Evolutionary conservation across 2,888 invertebrate genomes (phyloP).

Genomic region (Spialia ferax): DNA sequence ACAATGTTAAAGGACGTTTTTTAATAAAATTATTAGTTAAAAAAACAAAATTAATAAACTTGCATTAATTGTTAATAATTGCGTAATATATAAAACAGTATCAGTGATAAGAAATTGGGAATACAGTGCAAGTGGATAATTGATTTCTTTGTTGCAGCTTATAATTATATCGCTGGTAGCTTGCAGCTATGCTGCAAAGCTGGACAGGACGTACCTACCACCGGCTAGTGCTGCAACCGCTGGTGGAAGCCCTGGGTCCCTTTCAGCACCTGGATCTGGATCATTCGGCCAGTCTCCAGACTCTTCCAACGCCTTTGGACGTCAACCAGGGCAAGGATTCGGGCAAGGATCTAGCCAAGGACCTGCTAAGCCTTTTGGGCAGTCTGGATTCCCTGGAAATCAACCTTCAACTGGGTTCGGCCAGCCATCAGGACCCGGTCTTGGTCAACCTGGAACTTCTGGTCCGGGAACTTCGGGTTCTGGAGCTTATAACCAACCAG

Average conservation of each 20-base stretch:
- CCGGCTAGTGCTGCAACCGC: conserved; percentile 73
- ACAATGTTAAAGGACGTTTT: too few species aligned
- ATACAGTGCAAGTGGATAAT: background rate
- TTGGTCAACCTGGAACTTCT: conserved; percentile 20
- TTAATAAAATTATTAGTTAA: too few species aligned
- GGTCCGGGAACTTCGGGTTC: conserved; percentile 47
- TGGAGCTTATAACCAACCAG: conserved; percentile 37
- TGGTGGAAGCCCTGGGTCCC: conserved; percentile 75
- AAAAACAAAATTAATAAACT: too few species aligned
- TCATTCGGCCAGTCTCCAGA: conserved; percentile 37
- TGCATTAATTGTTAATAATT: too few species aligned
- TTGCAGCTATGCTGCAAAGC: conserved; percentile 74
- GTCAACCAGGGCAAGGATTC: conserved; percentile 42
- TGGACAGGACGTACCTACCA: conserved; percentile 78
- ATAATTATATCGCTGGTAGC: conserved; percentile 73
- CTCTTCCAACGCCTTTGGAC: conserved; percentile 23
- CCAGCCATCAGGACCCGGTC: conserved; percentile 37
- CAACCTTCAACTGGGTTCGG: conserved; percentile 31
- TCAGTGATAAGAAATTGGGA: background rate
- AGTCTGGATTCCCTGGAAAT: conserved; percentile 1
- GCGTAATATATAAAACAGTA: background rate
- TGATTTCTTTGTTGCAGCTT: conserved; percentile 64
- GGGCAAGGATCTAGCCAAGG: conserved; percentile 27
- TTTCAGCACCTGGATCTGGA: conserved; percentile 61
- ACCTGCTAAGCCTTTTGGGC: conserved; percentile 18